phyloP scores from a whole-genome alignment of 2,797 vertebrate species.

The Oryzias dopingdopingensis region DNA sequence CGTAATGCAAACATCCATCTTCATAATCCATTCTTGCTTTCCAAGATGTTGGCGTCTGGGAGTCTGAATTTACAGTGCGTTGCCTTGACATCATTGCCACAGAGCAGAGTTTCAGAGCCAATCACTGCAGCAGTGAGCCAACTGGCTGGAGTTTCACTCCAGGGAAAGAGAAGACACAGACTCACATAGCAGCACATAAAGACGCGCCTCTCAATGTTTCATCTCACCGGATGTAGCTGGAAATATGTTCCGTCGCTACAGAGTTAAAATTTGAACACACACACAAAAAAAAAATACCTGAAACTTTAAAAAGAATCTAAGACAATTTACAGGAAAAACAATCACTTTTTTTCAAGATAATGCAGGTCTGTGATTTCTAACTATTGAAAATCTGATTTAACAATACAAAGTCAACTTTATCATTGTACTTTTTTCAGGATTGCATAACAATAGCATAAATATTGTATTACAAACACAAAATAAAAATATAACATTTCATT shows the following conservation, averaged over 20 bases:
- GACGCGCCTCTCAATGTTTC: slow-evolving; percentile 5
- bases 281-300: too few species aligned
- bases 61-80: slow-evolving; percentile 43
- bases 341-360: too few species aligned
- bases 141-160: slow-evolving; percentile 26
- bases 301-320: too few species aligned
- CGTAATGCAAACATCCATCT: slow-evolving; percentile 1
- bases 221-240: not conserved
- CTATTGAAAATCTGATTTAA: too few species aligned
- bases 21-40: slow-evolving; percentile 29
- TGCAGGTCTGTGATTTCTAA: too few species aligned
- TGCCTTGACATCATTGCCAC: slow-evolving; percentile 58
- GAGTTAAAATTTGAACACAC: too few species aligned
- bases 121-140: slow-evolving; percentile 15
- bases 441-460: too few species aligned
- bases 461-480: too few species aligned
- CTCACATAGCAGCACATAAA: slow-evolving; percentile 19
- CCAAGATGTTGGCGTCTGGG: slow-evolving; percentile 45
- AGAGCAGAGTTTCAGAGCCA: slow-evolving; percentile 37
- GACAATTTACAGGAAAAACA: too few species aligned
- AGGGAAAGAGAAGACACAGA: slow-evolving; percentile 27
- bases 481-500: too few species aligned
- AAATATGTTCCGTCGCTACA: not conserved
- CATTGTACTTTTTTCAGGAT: too few species aligned
- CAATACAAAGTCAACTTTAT: too few species aligned